These are phyloP conservation scores for Dascillus cervinus DNA, from an alignment of 2,888 invertebrate genomes.

Conservation along the genomic window DNA sequence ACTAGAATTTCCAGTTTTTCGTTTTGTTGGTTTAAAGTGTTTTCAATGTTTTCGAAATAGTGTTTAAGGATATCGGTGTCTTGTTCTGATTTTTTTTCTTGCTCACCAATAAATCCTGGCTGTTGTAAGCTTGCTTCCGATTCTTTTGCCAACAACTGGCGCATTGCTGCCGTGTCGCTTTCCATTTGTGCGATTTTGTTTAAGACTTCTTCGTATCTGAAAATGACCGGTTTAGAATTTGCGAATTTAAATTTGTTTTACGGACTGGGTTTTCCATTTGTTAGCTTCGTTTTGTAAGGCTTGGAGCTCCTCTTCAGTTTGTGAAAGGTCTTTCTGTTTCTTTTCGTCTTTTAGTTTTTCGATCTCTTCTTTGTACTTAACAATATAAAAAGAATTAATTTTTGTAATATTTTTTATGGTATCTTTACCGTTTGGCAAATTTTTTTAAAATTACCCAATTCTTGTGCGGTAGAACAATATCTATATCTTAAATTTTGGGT, in stretches of 20 bases:
- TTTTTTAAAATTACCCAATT: conserved; percentile 19
- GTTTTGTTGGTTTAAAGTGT: conserved; percentile 15
- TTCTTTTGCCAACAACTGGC: too few relatives aligned
- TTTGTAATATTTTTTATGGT: too few relatives aligned
- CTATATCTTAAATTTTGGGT: conserved; percentile 24
- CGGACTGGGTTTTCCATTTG: conserved; percentile 5
- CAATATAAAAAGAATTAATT: not conserved
- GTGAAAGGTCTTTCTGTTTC: not conserved
- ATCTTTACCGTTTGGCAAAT: conserved; percentile 19
- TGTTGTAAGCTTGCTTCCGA: conserved; percentile 2
- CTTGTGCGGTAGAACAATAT: conserved; percentile 20
- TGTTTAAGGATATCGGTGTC: conserved; percentile 11
- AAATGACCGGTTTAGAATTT: too few relatives aligned
- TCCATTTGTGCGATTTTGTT: conserved; percentile 6
- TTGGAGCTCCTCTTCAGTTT: not conserved
- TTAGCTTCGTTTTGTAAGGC: conserved; percentile 1
- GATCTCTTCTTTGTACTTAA: conserved; percentile 8
- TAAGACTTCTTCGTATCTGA: conserved; percentile 15
- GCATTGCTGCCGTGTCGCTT: conserved; percentile 2
- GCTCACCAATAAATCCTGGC: not conserved
- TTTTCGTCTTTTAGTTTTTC: conserved; percentile 2
- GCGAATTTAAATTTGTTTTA: too few relatives aligned
- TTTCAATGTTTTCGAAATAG: conserved; percentile 12
- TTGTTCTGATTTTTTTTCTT: conserved; percentile 5
- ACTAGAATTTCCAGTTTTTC: conserved; percentile 14